Conservation (phyloP, 2,113 vertebrate species). For the Bos indicus region DNA sequence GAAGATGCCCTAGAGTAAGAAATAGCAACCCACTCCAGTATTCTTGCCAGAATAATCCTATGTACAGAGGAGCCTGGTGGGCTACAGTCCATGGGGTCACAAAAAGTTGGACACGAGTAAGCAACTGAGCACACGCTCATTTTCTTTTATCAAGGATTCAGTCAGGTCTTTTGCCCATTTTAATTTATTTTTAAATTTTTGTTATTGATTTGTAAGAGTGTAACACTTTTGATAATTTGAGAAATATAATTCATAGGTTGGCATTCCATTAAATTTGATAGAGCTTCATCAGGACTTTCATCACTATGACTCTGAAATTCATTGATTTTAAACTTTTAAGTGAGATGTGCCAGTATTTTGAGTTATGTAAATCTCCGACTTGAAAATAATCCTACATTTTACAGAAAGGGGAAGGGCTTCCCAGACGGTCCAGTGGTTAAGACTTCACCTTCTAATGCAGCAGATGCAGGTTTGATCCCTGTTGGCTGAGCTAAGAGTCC, state of each 20-base stretch:
- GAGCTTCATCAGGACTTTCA: not conserved
- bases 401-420: not conserved
- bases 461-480: not conserved
- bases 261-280: not conserved
- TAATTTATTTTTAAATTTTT: not conserved
- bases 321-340: not conserved
- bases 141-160: not conserved
- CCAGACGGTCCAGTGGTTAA: not conserved
- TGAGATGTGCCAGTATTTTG: not conserved
- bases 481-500: not conserved
- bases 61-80: not conserved
- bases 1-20: not conserved
- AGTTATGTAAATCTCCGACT: not conserved
- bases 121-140: not conserved
- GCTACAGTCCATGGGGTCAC: not conserved
- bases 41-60: not conserved
- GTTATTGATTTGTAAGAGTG: not conserved
- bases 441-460: not conserved
- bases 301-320: not conserved
- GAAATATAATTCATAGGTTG: not conserved
- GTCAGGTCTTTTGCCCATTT: not conserved
- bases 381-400: not conserved
- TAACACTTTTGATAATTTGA: not conserved
- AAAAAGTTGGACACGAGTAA: not conserved
- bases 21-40: not conserved